Evolutionary conservation across 2,888 invertebrate genomes (phyloP).

Genomic region (Drosophila hamatofila): DNA sequence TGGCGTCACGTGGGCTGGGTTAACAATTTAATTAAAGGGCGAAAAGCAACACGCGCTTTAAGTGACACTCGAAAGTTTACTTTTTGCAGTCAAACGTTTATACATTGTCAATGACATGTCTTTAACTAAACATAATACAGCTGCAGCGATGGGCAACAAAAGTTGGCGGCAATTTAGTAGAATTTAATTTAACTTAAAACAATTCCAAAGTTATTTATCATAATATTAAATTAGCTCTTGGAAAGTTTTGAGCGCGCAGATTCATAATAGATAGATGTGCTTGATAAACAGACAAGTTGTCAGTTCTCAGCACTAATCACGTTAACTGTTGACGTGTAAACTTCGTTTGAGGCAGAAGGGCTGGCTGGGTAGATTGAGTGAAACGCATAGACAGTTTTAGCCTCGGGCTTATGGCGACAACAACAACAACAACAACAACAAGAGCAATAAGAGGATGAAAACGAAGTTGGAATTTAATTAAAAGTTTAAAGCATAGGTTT

Average conservation of each 20-base stretch:
- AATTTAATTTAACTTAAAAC: not conserved
- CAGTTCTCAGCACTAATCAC: constrained; percentile 18
- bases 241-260: not conserved
- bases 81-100: constrained; percentile 22
- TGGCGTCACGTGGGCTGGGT: constrained; percentile 24
- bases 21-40: constrained; percentile 77
- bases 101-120: constrained; percentile 21
- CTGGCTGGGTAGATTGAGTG: not conserved
- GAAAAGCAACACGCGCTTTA: constrained; percentile 24
- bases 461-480: constrained; percentile 74
- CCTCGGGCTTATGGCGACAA: constrained; percentile 33
- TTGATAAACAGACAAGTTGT: constrained; percentile 13
- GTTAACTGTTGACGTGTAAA: constrained; percentile 48
- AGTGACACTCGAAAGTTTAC: constrained; percentile 42
- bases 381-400: constrained; percentile 24
- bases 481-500: constrained; percentile 67
- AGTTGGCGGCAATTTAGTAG: constrained; percentile 1
- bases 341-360: constrained; percentile 11
- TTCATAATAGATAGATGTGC: constrained; percentile 10
- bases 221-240: not conserved
- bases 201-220: constrained; percentile 1
- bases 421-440: constrained; percentile 6
- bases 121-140: not conserved
- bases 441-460: constrained; percentile 18
- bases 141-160: not conserved